Evolutionary conservation across 2,113 vertebrate species (phyloP).

Genomic region (Notechis scutatus): DNA sequence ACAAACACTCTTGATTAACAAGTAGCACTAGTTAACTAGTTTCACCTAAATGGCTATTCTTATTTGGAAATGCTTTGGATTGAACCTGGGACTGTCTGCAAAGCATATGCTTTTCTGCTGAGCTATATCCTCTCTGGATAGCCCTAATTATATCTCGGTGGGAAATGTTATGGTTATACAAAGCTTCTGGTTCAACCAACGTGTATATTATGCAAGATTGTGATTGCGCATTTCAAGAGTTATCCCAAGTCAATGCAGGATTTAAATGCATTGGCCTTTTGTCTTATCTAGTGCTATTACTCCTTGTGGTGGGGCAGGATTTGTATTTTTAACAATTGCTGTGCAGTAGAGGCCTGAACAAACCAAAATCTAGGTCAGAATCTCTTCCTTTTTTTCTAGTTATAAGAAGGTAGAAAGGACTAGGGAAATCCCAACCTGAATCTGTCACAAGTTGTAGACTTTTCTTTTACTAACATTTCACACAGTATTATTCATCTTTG

Average conservation of each 20-base stretch:
- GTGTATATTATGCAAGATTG: neutral
- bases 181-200: neutral
- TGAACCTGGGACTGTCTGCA: neutral
- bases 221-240: neutral
- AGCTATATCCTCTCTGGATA: neutral
- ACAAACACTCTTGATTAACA: neutral
- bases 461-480: neutral
- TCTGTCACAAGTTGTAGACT: neutral
- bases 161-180: neutral
- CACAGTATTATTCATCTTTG: neutral
- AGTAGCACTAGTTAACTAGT: neutral
- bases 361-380: neutral
- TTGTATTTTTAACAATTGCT: neutral
- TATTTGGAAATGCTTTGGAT: neutral
- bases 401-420: neutral
- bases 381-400: neutral
- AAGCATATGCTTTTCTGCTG: neutral
- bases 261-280: neutral
- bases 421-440: neutral
- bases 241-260: neutral
- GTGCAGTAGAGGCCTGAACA: neutral
- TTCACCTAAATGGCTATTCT: neutral
- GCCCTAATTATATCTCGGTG: neutral
- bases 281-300: neutral
- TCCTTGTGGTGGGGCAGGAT: neutral